A percentile compares a stretch with the other conserved stretches of the same genome.
phyloP scores from a whole-genome alignment of 2,797 vertebrate genomes.

The Microctenopoma stevenorrisi region DNA sequence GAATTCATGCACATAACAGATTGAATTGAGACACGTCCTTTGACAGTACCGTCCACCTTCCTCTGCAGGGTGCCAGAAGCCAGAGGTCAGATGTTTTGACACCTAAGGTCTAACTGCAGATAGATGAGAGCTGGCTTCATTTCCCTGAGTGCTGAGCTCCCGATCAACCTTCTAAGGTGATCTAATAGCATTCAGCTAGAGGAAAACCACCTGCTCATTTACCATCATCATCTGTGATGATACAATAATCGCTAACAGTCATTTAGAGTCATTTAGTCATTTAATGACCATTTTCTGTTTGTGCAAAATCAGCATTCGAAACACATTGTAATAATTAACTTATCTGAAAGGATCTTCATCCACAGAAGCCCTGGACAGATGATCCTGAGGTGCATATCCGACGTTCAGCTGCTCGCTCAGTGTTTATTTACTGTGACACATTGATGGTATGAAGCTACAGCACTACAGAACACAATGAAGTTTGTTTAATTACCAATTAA shows the following conservation, averaged over 20 bases:
- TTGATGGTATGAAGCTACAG: too few relatives aligned
- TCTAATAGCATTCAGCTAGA: too few relatives aligned
- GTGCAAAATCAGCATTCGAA: background rate
- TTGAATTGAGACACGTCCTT: background rate
- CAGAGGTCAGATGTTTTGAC: background rate
- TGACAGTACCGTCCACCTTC: background rate
- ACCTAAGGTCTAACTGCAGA: background rate
- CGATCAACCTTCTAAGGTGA: background rate
- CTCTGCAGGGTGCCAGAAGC: background rate
- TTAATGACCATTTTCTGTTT: background rate
- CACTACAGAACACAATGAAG: too few relatives aligned
- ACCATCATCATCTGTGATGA: background rate
- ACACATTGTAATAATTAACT: background rate
- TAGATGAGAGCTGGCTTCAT: background rate
- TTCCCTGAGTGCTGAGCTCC: background rate
- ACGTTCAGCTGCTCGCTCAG: background rate
- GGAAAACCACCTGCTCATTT: too few relatives aligned
- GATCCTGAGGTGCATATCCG: background rate
- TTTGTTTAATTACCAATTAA: too few relatives aligned
- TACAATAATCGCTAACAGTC: background rate
- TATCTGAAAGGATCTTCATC: background rate
- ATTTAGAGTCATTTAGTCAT: background rate
- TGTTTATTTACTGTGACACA: too few relatives aligned
- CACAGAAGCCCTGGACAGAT: background rate
- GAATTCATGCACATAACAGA: background rate